phyloP scores from a whole-genome alignment of 2,888 invertebrate genomes.

The Tiphia femorata region DNA sequence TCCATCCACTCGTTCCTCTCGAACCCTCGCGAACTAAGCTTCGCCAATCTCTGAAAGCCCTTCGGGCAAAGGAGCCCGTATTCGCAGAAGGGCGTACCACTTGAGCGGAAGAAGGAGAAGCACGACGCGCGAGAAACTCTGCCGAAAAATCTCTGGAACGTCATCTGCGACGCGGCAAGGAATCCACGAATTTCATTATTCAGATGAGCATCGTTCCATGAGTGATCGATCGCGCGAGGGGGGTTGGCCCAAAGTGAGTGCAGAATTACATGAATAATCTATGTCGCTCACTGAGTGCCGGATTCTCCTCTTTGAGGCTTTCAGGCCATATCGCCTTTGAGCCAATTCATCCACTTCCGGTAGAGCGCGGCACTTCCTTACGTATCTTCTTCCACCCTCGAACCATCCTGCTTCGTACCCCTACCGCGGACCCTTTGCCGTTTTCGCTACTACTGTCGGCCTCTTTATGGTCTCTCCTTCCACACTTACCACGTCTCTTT shows the following conservation, averaged over 20 bases:
- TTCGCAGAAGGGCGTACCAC: too few relatives aligned
- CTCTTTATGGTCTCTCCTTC: too few relatives aligned
- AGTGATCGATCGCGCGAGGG: conserved; percentile 49
- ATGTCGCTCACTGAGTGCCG: conserved; percentile 48
- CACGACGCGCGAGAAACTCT: too few relatives aligned
- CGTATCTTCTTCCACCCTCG: conserved; percentile 21
- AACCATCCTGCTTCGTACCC: background rate
- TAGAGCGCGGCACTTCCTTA: conserved; percentile 36
- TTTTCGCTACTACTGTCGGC: background rate
- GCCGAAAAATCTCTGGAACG: conserved; percentile 37
- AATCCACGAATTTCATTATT: conserved; percentile 50
- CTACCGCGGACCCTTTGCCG: background rate
- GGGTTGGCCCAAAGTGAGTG: conserved; percentile 51
- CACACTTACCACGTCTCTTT: background rate
- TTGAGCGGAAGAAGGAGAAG: background rate
- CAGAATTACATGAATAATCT: conserved; percentile 53
- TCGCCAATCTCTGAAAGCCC: background rate
- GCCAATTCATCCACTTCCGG: conserved; percentile 51
- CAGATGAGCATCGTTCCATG: conserved; percentile 50
- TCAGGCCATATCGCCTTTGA: conserved; percentile 49
- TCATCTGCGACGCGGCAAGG: conserved; percentile 25
- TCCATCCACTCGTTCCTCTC: too few relatives aligned
- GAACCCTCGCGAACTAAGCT: too few relatives aligned
- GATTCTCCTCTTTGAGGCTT: conserved; percentile 47
- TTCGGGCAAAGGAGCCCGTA: too few relatives aligned